Base-by-base conservation (phyloP, 2,113 vertebrate species). In the Larimichthys polyactis region DNA sequence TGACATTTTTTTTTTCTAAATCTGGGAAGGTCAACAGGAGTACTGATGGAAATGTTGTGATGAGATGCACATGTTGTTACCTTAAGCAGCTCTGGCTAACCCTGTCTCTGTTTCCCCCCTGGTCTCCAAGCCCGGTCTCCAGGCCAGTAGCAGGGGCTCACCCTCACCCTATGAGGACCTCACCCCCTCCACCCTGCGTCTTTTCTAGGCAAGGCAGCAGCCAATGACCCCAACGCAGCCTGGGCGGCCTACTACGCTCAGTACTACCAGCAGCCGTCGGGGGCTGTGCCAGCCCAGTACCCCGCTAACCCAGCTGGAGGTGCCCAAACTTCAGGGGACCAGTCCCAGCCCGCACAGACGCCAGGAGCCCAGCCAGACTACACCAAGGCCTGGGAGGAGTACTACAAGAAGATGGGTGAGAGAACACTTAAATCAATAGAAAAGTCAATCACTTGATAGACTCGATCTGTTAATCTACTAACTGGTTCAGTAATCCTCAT, bases 351-450 rank as follows among this genome's bases (percentile, higher is more conserved):
- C 3, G 86, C 88, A 79, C 95, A 91, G 16, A 92, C 94, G 0
- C 89, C 96, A 0, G 88, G 94, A 0, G 93, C 94, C 20, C 96
- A 97, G 84, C 96, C 97, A 93, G 97, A 99, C 95, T 98, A 99
- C 93, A 97, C 97, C 87, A 97, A 98, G 95, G 97, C 97, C 88
- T 99, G 97, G 97, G 97, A 98, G 91, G 97, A 99, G 71, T 98
- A 99, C 96, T 98, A 98, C 95, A 98, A 98, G 95, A 98, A 98
- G 96, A 97, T 97, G 96, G 97, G 97, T 98, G 51, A 84, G 82
- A 49, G 27, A 80, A 48, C 14, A 16, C 44, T 36, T 49, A 29
- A 57, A 48, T 29, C 46, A 32, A n/a, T 27, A n/a, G 48, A 68
- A 68, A 29, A 29, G 51, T 51, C 16, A 49, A 49, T 40, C 7